Conservation (phyloP, 2,888 invertebrate genomes). For the Cinara cedri region DNA sequence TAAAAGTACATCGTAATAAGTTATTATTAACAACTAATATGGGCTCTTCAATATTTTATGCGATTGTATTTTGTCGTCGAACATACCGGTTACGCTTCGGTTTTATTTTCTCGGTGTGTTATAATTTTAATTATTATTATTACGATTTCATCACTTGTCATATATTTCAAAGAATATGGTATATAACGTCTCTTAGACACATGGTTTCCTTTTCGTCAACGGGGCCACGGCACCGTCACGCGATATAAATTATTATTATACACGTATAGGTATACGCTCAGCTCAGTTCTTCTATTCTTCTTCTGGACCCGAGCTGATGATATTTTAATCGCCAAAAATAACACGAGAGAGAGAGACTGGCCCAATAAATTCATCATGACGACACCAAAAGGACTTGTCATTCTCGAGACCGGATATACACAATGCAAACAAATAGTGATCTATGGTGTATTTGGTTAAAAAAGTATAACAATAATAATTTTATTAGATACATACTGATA, state of each 20-base stretch:
- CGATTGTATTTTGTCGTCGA: not conserved
- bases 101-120: conserved; percentile 20
- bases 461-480: no score
- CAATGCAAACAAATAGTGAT: not conserved
- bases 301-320: conserved; percentile 2
- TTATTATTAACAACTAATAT: no score
- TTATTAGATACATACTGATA: no score
- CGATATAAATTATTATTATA: conserved; percentile 9
- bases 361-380: conserved; percentile 10
- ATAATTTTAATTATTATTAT: not conserved
- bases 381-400: conserved; percentile 17
- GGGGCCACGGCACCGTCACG: not conserved
- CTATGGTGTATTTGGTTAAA: no score
- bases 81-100: conserved; percentile 8
- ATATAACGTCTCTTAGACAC: conserved; percentile 22
- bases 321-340: conserved; percentile 37
- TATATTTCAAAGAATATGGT: conserved; percentile 8
- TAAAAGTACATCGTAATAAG: no score
- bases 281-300: not conserved
- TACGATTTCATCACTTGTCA: conserved; percentile 28
- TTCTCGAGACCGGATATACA: conserved; percentile 3
- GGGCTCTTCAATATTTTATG: not conserved
- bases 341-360: not conserved
- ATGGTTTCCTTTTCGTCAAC: conserved; percentile 24
- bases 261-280: not conserved